Percentiles rank a stretch among this genome's conserved stretches.
These are phyloP conservation scores for Lymantria monacha DNA, from an alignment of 2,888 invertebrate species.

Conservation along the genomic window DNA sequence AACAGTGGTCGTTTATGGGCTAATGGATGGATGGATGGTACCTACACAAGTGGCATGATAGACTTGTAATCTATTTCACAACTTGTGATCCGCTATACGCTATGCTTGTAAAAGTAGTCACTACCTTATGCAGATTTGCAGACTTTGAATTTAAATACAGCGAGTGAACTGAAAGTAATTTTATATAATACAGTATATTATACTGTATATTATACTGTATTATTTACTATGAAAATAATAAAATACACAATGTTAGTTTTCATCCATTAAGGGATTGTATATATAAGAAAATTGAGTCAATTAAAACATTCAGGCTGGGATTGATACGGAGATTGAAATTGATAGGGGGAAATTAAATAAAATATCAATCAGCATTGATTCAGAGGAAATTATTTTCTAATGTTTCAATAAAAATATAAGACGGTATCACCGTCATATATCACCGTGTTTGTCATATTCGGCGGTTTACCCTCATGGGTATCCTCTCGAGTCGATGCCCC, in stretches of 20 bases:
- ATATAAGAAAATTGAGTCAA: not conserved
- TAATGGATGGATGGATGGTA: too few relatives aligned
- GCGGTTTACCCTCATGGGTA: too few relatives aligned
- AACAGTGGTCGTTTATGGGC: too few relatives aligned
- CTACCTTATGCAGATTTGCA: constrained; percentile 2
- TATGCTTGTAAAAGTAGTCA: not conserved
- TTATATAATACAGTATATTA: too few relatives aligned
- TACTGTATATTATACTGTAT: constrained; percentile 12
- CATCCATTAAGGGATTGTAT: not conserved
- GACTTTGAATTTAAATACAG: constrained; percentile 15
- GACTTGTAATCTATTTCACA: too few relatives aligned
- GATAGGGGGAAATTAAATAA: not conserved
- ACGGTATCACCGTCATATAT: too few relatives aligned
- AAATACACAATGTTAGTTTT: not conserved
- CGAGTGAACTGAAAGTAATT: constrained; percentile 11
- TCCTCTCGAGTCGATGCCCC: too few relatives aligned
- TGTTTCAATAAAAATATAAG: too few relatives aligned
- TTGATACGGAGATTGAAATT: not conserved
- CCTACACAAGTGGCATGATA: too few relatives aligned
- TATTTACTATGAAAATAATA: constrained; percentile 1
- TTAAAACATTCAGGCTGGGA: not conserved
- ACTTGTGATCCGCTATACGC: not conserved
- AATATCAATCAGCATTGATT: too few relatives aligned
- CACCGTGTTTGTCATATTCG: too few relatives aligned
- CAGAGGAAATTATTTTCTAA: too few relatives aligned